Conservation (phyloP, 2,888 invertebrate species). For the Aspidiotus rigidus region DNA sequence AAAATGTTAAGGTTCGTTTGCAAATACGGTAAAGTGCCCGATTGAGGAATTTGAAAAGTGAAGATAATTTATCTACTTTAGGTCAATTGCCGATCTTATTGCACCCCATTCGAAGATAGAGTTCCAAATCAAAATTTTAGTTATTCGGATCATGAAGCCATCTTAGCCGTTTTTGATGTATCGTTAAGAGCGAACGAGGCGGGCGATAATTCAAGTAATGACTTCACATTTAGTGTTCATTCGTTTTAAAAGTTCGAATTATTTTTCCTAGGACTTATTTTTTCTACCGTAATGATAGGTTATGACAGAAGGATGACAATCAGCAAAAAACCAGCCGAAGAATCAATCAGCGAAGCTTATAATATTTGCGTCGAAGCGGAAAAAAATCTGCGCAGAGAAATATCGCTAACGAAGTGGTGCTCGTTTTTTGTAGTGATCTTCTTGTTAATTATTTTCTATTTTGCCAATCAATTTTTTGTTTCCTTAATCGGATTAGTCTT, state of each 20-base stretch:
- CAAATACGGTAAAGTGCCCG: neutral
- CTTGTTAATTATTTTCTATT: neutral
- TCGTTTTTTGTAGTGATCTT: neutral
- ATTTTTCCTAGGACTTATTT: neutral
- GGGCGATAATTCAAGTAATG: neutral
- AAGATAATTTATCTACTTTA: neutral
- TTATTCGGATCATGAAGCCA: constrained; percentile 86
- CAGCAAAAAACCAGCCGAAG: constrained; percentile 2
- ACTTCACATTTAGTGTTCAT: neutral
- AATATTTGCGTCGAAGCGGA: constrained; percentile 6
- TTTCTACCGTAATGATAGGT: neutral
- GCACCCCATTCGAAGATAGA: neutral
- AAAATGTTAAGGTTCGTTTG: constrained; percentile 36
- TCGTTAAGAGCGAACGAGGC: constrained; percentile 3
- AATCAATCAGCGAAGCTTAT: constrained; percentile 4
- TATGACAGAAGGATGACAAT: neutral
- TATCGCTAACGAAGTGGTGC: neutral
- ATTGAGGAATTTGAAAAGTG: no score
- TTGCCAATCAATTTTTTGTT: neutral
- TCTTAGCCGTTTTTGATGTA: constrained; percentile 51
- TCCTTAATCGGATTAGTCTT: neutral
- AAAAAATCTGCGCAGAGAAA: neutral
- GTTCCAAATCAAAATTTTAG: constrained; percentile 44
- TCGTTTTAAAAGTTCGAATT: constrained; percentile 1
- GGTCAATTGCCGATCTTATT: neutral